Evolutionary conservation across 2,113 vertebrate species (phyloP), one percentile per base, ranked within the genome.

Genomic region (Naja naja): DNA sequence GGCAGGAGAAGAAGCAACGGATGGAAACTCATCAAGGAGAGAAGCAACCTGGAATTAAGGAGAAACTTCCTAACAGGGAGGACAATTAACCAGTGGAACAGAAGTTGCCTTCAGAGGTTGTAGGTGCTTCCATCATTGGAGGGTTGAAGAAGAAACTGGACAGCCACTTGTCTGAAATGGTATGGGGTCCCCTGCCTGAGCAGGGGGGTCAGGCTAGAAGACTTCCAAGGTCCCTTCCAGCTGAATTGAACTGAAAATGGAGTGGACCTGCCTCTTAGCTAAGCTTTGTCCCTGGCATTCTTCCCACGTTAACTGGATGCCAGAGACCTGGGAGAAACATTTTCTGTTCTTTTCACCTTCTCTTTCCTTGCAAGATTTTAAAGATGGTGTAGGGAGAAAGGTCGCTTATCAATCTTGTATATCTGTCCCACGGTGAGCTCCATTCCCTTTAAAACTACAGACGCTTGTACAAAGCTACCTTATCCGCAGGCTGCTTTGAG

Each of bases 381-480:
- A 96, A 27, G 88, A 22, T 85, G 87, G 43, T 53, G 88, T 14
- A 39, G 54, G 30, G n/a, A 86, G 74, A 90, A 90, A 85, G 69
- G 56, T 30, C 39, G 8, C 88, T 85, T 86, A 39, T 89, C 55
- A 93, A 95, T 94, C 95, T 93, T 95, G 95, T 92, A 85, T 94
- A 91, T 94, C 94, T 93, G 94, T 93, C 94, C 94, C 69, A 93
- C 52, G 93, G 86, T 95, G 93, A 95, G 88, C 87, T 85, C 91
- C 90, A 0, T 94, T 94, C 94, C 91, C 90, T 95, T 91, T 92
- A 93, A 95, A 95, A 94, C 94, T 94, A 90, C 94, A 94, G 95
- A 95, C 94, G 93, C 52, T 60, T 34, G 94, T 95, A 97, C 98
- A 97, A 97, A 97, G 97, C 95, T 93, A 95, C 96, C 95, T 97